These are phyloP conservation scores for Epirrhoe tristata DNA, from an alignment of 2,888 invertebrate genomes.

Conservation along the genomic window DNA sequence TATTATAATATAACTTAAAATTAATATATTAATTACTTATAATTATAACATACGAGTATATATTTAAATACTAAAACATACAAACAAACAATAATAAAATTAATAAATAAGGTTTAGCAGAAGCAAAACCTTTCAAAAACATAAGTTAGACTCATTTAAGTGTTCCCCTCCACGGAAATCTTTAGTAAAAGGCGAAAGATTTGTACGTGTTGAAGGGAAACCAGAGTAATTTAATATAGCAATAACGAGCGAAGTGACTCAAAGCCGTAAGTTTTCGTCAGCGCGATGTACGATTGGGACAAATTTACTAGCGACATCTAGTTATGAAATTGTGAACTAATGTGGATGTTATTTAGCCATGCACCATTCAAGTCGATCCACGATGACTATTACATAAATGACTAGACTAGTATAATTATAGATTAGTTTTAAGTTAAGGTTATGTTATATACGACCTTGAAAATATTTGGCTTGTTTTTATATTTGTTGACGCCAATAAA, in stretches of 20 bases:
- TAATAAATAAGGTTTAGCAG: not conserved
- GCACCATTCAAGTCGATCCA: not conserved
- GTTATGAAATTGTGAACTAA: not conserved
- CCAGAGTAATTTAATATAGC: slow-evolving; percentile 73
- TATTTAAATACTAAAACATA: no score
- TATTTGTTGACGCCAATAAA: no score
- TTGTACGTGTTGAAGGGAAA: slow-evolving; percentile 89
- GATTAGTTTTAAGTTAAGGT: no score
- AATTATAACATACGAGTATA: no score
- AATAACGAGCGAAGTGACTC: not conserved
- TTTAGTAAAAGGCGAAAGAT: slow-evolving; percentile 93
- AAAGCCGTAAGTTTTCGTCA: slow-evolving; percentile 10
- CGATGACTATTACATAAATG: no score
- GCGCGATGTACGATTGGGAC: slow-evolving; percentile 13
- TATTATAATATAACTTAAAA: no score
- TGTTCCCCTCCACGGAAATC: slow-evolving; percentile 91
- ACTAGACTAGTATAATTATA: no score
- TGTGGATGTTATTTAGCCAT: not conserved
- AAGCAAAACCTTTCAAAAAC: slow-evolving; percentile 47
- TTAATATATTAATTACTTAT: no score
- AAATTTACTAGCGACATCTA: slow-evolving; percentile 18
- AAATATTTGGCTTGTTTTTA: not conserved
- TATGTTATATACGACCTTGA: no score
- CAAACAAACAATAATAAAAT: not conserved
- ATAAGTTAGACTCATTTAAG: slow-evolving; percentile 87